Conservation (phyloP, 2,797 vertebrate genomes). For the Acrocephalus scirpaceus region DNA sequence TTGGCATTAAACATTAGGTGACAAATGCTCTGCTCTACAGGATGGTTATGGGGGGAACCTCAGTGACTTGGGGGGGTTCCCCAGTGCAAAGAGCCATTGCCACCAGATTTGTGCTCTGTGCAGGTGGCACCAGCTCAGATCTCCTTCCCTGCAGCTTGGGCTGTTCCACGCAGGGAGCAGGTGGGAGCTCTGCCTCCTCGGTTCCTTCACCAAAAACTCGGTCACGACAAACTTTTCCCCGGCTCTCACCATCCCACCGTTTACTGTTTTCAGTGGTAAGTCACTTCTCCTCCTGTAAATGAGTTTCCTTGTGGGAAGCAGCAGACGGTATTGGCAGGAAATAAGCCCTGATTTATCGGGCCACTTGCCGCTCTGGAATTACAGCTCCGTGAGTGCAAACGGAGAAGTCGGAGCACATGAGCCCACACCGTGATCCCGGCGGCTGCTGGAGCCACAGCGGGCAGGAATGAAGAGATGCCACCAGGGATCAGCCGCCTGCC, state of each 20-base stretch:
- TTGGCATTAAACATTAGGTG: neutral
- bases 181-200: neutral
- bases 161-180: neutral
- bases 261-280: neutral
- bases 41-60: rapidly evolving
- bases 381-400: neutral
- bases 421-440: neutral
- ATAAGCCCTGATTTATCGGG: conserved; percentile 26
- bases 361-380: neutral
- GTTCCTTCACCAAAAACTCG: neutral
- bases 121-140: neutral
- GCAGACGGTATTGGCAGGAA: conserved; percentile 3
- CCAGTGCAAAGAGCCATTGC: neutral
- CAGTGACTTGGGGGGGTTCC: neutral
- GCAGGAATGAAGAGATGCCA: neutral
- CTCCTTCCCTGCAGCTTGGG: neutral
- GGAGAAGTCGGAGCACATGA: neutral
- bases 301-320: conserved; percentile 27
- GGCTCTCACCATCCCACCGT: neutral
- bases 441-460: neutral
- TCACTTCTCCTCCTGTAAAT: conserved; percentile 35
- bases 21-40: rapidly evolving
- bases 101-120: neutral
- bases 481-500: neutral
- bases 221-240: neutral